phyloP scores from a whole-genome alignment of 2,113 vertebrate genomes.

The Indri indri region DNA sequence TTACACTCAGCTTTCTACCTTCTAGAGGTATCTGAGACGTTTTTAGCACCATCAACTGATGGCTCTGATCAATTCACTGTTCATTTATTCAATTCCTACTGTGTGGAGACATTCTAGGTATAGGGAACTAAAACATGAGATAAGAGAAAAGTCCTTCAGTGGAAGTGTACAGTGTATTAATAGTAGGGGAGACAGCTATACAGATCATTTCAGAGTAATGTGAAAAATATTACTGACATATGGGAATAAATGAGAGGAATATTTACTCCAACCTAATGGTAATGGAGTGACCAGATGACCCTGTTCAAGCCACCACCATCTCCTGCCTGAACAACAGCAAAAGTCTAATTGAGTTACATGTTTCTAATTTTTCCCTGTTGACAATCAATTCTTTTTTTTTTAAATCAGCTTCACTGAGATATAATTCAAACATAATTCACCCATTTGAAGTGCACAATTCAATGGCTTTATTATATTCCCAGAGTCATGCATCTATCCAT shows the following conservation, averaged over 20 bases:
- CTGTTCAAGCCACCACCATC: neutral
- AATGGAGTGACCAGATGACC: neutral
- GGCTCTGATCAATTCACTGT: neutral
- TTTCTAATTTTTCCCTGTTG: neutral
- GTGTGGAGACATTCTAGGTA: neutral
- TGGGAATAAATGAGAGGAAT: neutral
- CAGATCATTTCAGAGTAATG: neutral
- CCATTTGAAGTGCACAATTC: neutral
- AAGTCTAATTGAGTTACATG: neutral
- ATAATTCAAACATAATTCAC: neutral
- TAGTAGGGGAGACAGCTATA: neutral
- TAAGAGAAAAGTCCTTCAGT: neutral
- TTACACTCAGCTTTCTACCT: neutral
- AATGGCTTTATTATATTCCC: neutral
- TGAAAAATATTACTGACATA: neutral
- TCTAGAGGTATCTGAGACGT: neutral
- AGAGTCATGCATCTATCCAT: neutral
- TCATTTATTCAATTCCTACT: neutral
- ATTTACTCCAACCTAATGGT: neutral
- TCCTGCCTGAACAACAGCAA: neutral
- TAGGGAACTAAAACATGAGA: neutral
- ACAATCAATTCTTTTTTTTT: neutral
- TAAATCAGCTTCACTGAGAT: neutral
- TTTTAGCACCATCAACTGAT: neutral
- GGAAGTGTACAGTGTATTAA: neutral